Percentiles rank a stretch among this genome's conserved stretches.
These are phyloP conservation scores for Cheilosia soror DNA, from an alignment of 2,888 invertebrate genomes.

Conservation along the genomic window DNA sequence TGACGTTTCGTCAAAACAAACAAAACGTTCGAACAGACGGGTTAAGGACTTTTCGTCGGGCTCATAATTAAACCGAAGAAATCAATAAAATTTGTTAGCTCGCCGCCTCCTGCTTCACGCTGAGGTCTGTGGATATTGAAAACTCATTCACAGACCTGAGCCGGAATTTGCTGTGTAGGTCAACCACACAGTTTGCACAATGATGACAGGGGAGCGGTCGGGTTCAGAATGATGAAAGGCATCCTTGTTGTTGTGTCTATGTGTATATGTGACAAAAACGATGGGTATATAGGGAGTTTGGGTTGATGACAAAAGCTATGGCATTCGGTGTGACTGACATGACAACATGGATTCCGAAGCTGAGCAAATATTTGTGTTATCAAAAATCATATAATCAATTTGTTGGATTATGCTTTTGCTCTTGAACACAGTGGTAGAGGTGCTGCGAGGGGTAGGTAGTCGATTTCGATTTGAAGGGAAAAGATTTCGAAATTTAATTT, in stretches of 20 bases:
- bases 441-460: too few relatives aligned
- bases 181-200: conserved; percentile 73
- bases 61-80: conserved; percentile 70
- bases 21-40: conserved; percentile 37
- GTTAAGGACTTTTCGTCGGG: conserved; percentile 58
- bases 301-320: conserved; percentile 28
- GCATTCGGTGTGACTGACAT: conserved; percentile 49
- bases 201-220: not conserved
- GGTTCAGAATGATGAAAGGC: not conserved
- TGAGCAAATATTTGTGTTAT: conserved; percentile 73
- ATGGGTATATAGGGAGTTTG: not conserved
- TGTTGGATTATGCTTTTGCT: conserved; percentile 55
- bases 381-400: conserved; percentile 75
- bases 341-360: conserved; percentile 73
- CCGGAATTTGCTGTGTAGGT: conserved; percentile 44
- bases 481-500: not conserved
- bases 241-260: conserved; percentile 6
- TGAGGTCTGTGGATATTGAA: conserved; percentile 45
- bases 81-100: conserved; percentile 66
- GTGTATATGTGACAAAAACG: conserved; percentile 8
- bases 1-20: conserved; percentile 74
- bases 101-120: conserved; percentile 3
- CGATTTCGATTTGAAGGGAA: not conserved
- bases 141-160: conserved; percentile 34
- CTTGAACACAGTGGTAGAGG: not conserved